Evolutionary conservation across 2,113 vertebrate genomes (phyloP).

Genomic region (Pelusios castaneus): DNA sequence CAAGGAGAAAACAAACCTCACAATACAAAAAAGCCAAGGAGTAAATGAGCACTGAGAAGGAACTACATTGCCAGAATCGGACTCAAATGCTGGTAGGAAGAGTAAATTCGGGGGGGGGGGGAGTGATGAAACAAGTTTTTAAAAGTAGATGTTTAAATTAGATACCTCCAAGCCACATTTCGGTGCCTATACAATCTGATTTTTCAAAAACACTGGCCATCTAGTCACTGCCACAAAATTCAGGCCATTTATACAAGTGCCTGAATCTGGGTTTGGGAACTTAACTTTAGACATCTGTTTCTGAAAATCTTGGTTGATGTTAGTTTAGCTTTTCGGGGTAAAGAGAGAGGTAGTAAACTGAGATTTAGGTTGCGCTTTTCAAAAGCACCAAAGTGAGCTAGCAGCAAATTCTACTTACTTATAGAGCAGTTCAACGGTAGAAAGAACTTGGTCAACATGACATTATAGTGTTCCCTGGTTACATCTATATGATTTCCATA

Average conservation of each 20-base stretch:
- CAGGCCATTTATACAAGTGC: not conserved
- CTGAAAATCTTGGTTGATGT: not conserved
- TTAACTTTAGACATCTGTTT: not conserved
- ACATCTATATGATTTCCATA: not conserved
- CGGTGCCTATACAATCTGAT: not conserved
- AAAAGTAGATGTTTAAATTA: not conserved
- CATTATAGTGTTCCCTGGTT: not conserved
- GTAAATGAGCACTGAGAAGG: not conserved
- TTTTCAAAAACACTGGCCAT: not conserved
- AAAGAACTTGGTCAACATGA: not conserved
- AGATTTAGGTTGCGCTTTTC: not conserved
- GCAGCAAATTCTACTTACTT: not conserved
- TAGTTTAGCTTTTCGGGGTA: not conserved
- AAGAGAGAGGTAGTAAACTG: not conserved
- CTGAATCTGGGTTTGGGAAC: not conserved
- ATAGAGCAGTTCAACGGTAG: not conserved
- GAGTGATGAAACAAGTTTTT: not conserved
- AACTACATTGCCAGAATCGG: not conserved
- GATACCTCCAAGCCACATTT: not conserved
- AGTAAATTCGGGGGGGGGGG: not conserved
- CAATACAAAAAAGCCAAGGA: not conserved
- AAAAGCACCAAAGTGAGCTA: not conserved
- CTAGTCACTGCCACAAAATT: not conserved
- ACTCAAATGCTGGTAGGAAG: not conserved
- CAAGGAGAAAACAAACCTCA: not conserved